A percentile compares a stretch with the other conserved stretches of the same genome.
These are phyloP conservation scores for Rhea pennata DNA, from an alignment of 2,113 vertebrate genomes.

Conservation along the genomic window DNA sequence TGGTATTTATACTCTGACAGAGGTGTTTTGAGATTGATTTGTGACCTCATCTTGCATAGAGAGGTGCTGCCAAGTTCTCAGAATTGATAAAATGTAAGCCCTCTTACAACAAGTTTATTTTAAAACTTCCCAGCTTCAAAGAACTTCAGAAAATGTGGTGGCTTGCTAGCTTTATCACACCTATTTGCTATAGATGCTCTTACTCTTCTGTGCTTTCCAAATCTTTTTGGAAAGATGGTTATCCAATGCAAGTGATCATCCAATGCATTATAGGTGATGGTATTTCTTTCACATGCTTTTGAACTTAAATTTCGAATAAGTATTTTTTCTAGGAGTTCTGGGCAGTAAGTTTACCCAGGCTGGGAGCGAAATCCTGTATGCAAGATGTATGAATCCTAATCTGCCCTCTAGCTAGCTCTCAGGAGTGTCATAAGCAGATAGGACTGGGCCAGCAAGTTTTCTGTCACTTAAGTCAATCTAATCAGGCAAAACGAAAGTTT, in stretches of 20 bases:
- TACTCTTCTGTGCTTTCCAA: background rate
- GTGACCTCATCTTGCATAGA: constrained; percentile 76
- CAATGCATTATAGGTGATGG: background rate
- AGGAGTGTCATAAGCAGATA: background rate
- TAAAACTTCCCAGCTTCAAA: constrained; percentile 13
- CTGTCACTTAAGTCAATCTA: constrained; percentile 26
- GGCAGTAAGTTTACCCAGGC: background rate
- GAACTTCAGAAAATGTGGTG: background rate
- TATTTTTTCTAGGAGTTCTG: background rate
- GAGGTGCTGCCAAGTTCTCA: constrained; percentile 47
- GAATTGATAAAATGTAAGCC: constrained; percentile 39
- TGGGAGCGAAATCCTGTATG: background rate
- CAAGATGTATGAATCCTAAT: background rate
- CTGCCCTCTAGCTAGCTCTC: background rate
- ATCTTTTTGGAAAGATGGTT: background rate
- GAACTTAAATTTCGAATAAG: constrained; percentile 1
- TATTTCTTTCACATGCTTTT: background rate
- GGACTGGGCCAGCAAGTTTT: background rate
- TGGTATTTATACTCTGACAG: constrained; percentile 70
- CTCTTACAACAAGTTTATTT: background rate
- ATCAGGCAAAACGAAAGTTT: constrained; percentile 13
- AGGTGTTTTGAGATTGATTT: constrained; percentile 73
- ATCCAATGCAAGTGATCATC: background rate
- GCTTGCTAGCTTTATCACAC: background rate
- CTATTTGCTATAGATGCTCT: background rate